Percentiles rank a stretch among this genome's conserved stretches.
phyloP scores from a whole-genome alignment of 2,888 invertebrate genomes.

The Oscheius onirici region DNA sequence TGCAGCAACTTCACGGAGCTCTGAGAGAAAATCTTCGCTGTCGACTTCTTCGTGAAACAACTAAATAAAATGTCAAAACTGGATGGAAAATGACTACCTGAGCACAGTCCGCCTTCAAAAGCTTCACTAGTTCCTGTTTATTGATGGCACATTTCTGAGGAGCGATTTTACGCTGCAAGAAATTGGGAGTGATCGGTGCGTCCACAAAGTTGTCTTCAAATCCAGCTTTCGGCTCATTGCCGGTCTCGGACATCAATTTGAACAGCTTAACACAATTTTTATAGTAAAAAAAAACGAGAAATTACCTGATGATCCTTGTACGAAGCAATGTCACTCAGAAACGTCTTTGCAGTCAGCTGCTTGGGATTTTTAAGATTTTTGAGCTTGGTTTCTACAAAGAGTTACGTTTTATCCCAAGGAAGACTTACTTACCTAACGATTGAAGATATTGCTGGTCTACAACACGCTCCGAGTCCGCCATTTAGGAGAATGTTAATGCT shows the following conservation, averaged over 20 bases:
- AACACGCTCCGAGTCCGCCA: slow-evolving; percentile 22
- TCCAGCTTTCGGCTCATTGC: slow-evolving; percentile 2
- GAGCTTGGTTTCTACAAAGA: slow-evolving; percentile 38
- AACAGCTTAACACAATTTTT: slow-evolving; percentile 33
- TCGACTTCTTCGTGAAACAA: slow-evolving; percentile 1
- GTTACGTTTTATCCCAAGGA: background rate
- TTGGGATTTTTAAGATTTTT: slow-evolving; percentile 41
- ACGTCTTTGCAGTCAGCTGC: slow-evolving; percentile 35
- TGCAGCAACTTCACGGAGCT: slow-evolving; percentile 19
- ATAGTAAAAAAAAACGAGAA: background rate
- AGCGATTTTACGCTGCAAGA: slow-evolving; percentile 49
- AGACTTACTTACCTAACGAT: slow-evolving; percentile 26
- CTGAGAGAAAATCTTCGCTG: slow-evolving; percentile 30
- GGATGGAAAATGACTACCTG: slow-evolving; percentile 27
- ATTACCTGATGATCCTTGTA: slow-evolving; percentile 44
- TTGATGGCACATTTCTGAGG: slow-evolving; percentile 58
- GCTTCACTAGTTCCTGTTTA: slow-evolving; percentile 47
- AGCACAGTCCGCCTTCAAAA: slow-evolving; percentile 50
- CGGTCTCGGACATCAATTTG: slow-evolving; percentile 25
- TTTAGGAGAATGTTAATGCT: background rate
- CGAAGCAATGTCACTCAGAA: slow-evolving; percentile 40
- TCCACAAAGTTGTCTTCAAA: slow-evolving; percentile 56
- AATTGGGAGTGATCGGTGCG: slow-evolving; percentile 41
- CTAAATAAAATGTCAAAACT: background rate
- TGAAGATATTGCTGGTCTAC: slow-evolving; percentile 41